Evolutionary conservation across 2,888 invertebrate genomes (phyloP), one percentile per base, ranked within the genome.

Genomic region (Plagiodera versicolora): DNA sequence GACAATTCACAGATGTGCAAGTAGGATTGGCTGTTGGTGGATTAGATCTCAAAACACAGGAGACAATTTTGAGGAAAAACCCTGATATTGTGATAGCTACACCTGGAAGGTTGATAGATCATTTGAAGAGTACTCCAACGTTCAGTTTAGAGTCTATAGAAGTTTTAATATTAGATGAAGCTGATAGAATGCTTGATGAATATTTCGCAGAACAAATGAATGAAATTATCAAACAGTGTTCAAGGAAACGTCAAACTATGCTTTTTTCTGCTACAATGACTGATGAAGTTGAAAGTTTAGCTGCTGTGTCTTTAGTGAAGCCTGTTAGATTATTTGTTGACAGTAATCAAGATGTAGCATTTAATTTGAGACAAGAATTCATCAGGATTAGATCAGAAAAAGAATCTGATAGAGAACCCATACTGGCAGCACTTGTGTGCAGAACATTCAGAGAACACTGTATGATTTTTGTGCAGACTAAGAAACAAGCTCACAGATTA

Each of bases 121-220:
- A 98, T 81, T 86, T 99, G 50, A 89, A 93, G 77, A 98, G 98
- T 81, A 93, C 98, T 0, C 96, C 96, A 0, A 92, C 91, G 6
- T 99, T 99, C 80, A 64, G 87, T 17, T 84, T 99, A 56, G 90
- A 92, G 74, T 90, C 89, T 56, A 93, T 99, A 63, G 98, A 99
- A 84, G 91, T 97, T 14, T 79, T 92, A 24, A 87, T 92, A 65
- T 79, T 92, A 49, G 91, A 91, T 74, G 91, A 92, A 79, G 91
- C 91, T 45, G 91, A 91, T 78, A 72, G 96, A 71, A 98, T 99
- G 96, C 80, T 99, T 67, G 98, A 99, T 80, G 98, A 98, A 77
- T 95, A 95, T 80, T 99, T 99, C 82, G 95, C 95, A 0, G 97
- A 98, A 70, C 99, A 99, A 80, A 96, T 99, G 95, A 98, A 96